Percentiles rank a stretch among this genome's conserved stretches.
phyloP scores from a whole-genome alignment of 1,140 invertebrate genomes.

The Drosophila bifasciata region DNA sequence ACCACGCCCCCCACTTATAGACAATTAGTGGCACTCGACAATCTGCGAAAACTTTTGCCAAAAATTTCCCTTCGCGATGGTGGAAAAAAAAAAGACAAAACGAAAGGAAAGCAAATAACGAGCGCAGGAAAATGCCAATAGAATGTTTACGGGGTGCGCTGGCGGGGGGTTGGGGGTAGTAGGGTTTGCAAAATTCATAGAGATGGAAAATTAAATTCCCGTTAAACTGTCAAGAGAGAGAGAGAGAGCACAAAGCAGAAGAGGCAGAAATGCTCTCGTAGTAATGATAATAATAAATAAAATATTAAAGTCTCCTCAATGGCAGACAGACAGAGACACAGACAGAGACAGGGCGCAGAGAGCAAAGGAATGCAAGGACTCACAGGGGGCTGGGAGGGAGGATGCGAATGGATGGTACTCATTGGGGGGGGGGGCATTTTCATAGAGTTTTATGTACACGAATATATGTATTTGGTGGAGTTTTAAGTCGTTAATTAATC shows the following conservation, averaged over 20 bases:
- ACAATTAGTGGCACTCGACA: constrained; percentile 52
- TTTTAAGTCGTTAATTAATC: no score
- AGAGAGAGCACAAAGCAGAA: constrained; percentile 4
- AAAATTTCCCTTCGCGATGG: constrained; percentile 4
- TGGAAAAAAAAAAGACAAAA: background rate
- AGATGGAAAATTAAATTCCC: constrained; percentile 53
- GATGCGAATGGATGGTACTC: no score
- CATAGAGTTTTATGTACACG: no score
- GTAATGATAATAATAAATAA: constrained; percentile 62
- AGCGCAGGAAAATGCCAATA: no score
- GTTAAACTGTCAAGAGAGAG: constrained; percentile 24
- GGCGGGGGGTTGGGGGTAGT: no score
- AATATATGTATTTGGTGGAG: no score
- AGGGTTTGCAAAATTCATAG: background rate
- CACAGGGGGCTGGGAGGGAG: background rate
- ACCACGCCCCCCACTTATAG: constrained; percentile 31
- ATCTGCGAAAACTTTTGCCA: constrained; percentile 50
- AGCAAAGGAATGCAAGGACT: background rate
- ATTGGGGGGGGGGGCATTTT: no score
- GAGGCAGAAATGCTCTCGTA: constrained; percentile 26
- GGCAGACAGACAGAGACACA: no score
- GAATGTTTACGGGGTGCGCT: no score
- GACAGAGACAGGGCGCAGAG: background rate
- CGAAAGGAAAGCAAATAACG: no score
- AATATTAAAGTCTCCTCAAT: constrained; percentile 48